phyloP scores from a whole-genome alignment of 2,113 vertebrate genomes.

The Lamprologus tigripictilis region DNA sequence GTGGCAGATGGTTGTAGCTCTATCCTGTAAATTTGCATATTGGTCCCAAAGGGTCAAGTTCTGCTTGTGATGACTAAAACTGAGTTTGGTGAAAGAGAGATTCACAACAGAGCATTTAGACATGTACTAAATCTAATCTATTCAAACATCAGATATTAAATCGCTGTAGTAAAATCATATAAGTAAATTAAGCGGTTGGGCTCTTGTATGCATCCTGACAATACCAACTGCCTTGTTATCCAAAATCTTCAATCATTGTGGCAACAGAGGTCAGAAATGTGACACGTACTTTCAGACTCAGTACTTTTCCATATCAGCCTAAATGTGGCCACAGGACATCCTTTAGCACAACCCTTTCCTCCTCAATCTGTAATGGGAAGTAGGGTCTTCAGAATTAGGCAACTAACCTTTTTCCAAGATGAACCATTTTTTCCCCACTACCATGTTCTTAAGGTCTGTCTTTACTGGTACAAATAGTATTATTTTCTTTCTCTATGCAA shows the following conservation, averaged over 20 bases:
- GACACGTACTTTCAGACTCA: neutral
- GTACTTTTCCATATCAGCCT: slow-evolving; percentile 30
- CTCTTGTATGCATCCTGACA: neutral
- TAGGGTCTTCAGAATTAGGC: neutral
- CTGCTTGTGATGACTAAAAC: slow-evolving; percentile 11
- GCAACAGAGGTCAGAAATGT: neutral
- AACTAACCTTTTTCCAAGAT: neutral
- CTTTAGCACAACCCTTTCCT: slow-evolving; percentile 45
- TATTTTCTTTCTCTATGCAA: neutral
- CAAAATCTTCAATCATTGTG: neutral
- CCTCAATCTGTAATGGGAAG: slow-evolving; percentile 13
- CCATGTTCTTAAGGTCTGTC: neutral
- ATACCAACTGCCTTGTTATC: neutral
- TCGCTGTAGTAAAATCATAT: neutral
- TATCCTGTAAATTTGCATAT: slow-evolving; percentile 14
- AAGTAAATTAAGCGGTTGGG: neutral
- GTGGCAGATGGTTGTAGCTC: slow-evolving; percentile 1
- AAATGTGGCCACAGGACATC: slow-evolving; percentile 54
- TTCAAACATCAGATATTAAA: rapidly evolving
- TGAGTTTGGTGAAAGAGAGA: neutral
- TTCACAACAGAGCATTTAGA: neutral
- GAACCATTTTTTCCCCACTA: neutral
- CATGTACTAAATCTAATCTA: neutral
- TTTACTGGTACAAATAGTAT: neutral
- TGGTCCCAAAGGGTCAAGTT: slow-evolving; percentile 10